A percentile compares a stretch with the other conserved stretches of the same genome.
phyloP scores from a whole-genome alignment of 2,113 vertebrate species.

The Serinus canaria region DNA sequence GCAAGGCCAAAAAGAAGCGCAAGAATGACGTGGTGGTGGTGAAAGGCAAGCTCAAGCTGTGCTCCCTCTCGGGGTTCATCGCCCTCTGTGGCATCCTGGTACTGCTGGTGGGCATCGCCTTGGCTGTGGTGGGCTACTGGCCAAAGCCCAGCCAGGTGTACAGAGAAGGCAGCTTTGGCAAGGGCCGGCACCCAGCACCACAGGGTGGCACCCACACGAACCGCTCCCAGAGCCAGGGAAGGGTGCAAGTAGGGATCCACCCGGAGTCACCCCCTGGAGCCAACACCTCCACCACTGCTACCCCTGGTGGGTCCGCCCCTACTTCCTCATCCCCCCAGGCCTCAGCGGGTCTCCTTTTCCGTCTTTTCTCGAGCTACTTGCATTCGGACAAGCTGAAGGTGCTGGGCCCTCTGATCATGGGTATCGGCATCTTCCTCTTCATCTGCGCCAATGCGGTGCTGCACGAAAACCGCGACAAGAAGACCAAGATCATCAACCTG shows the following conservation, averaged over 20 bases:
- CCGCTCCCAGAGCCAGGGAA: slow-evolving; percentile 20
- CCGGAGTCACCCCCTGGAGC: not conserved
- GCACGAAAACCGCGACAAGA: slow-evolving; percentile 93
- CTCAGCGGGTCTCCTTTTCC: slow-evolving; percentile 75
- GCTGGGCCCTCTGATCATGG: slow-evolving; percentile 94
- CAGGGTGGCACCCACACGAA: not conserved
- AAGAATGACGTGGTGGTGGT: slow-evolving; percentile 94
- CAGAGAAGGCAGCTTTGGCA: slow-evolving; percentile 66
- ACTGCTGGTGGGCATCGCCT: slow-evolving; percentile 85
- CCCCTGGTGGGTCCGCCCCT: not conserved
- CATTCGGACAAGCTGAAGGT: slow-evolving; percentile 95
- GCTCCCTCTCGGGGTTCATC: slow-evolving; percentile 87
- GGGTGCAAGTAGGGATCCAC: not conserved
- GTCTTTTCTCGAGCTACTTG: slow-evolving; percentile 84
- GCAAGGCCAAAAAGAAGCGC: slow-evolving; percentile 87
- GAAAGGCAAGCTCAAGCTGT: slow-evolving; percentile 90
- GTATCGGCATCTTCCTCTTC: slow-evolving; percentile 95
- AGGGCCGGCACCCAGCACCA: not conserved
- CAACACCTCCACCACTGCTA: slow-evolving; percentile 37
- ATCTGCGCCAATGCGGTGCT: slow-evolving; percentile 95
- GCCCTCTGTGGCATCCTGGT: slow-evolving; percentile 88
- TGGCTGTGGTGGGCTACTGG: slow-evolving; percentile 95
- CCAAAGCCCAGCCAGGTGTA: slow-evolving; percentile 78
- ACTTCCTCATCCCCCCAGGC: slow-evolving; percentile 17
- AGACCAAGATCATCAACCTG: slow-evolving; percentile 95